Evolutionary conservation across 2,888 invertebrate species (phyloP).

Genomic region (Therioaphis trifolii): DNA sequence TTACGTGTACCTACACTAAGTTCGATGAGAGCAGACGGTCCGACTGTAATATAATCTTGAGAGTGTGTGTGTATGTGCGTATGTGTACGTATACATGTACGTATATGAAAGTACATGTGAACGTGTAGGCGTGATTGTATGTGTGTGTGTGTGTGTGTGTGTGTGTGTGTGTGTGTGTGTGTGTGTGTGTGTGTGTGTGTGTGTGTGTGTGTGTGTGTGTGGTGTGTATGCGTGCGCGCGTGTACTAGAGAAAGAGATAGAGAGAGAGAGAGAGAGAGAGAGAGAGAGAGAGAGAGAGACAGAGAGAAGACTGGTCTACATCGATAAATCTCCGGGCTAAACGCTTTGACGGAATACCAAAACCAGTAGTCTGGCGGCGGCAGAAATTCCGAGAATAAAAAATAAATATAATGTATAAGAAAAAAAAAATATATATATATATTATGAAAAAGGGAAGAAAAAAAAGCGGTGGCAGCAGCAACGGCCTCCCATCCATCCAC

Average conservation of each 20-base stretch:
- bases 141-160: too few species aligned
- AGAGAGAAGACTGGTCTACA: slow-evolving; percentile 54
- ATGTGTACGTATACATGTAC: too few species aligned
- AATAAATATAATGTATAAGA: slow-evolving; percentile 24
- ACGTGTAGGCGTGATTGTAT: too few species aligned
- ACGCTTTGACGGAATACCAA: slow-evolving; percentile 62
- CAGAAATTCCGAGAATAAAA: slow-evolving; percentile 57
- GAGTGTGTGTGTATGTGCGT: too few species aligned
- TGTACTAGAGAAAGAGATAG: too few species aligned
- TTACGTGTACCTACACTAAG: neutral
- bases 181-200: too few species aligned
- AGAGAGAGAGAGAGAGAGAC: too few species aligned
- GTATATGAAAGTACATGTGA: too few species aligned
- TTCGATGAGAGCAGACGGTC: neutral
- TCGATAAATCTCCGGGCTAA: slow-evolving; percentile 58
- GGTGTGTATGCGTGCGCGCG: slow-evolving; percentile 8
- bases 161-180: too few species aligned
- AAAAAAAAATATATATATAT: neutral
- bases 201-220: too few species aligned
- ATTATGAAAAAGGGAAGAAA: neutral
- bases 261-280: too few species aligned
- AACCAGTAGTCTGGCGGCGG: slow-evolving; percentile 59
- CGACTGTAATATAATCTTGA: too few species aligned
- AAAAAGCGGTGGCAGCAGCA: neutral
- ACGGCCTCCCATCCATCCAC: slow-evolving; percentile 8